A percentile compares a stretch with the other conserved stretches of the same genome.
phyloP scores from a whole-genome alignment of 2,888 invertebrate species.

The Anagyrus pseudococci region DNA sequence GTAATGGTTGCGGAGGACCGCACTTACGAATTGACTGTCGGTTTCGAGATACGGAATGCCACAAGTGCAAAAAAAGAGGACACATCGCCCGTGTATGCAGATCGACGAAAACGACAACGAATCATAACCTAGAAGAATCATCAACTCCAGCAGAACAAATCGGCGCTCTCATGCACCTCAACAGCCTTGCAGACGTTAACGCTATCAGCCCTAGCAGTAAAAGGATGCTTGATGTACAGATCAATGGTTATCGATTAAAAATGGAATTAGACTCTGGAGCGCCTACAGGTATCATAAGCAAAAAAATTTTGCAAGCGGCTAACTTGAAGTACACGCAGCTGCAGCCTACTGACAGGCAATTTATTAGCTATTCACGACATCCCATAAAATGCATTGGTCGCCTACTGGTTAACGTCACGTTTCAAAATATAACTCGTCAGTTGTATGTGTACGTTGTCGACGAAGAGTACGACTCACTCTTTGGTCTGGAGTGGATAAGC shows the following conservation, averaged over 20 bases:
- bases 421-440: not conserved
- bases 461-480: conserved; percentile 21
- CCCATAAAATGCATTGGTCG: too few relatives aligned
- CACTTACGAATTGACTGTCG: not conserved
- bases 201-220: not conserved
- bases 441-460: conserved; percentile 29
- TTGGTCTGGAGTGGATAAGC: conserved; percentile 32
- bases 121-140: not conserved
- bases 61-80: conserved; percentile 1
- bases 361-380: too few relatives aligned
- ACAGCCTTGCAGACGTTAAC: not conserved
- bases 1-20: not conserved
- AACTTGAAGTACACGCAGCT: too few relatives aligned
- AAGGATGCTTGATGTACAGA: not conserved
- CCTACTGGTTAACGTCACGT: conserved; percentile 63
- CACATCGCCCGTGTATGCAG: not conserved
- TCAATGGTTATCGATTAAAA: not conserved
- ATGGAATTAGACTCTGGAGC: not conserved
- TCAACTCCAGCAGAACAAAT: not conserved
- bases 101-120: not conserved
- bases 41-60: not conserved
- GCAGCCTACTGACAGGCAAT: conserved; percentile 60
- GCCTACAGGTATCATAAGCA: not conserved
- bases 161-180: not conserved
- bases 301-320: not conserved